phyloP scores from a whole-genome alignment of 2,888 invertebrate species.

The Eugnorisma glareosa region DNA sequence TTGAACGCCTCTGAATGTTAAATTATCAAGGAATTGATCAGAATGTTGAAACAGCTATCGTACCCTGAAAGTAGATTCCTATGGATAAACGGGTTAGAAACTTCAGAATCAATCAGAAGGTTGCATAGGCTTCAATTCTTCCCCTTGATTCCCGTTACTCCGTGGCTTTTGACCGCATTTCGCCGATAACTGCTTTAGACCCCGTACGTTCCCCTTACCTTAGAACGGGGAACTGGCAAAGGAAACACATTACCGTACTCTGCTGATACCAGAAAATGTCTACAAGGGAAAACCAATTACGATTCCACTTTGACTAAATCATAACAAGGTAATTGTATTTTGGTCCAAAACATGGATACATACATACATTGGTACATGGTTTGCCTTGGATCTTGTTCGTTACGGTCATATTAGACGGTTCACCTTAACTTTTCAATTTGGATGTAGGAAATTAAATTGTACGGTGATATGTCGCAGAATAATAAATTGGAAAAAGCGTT shows the following conservation, averaged over 20 bases:
- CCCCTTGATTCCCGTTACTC: not conserved
- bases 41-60: not conserved
- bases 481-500: not conserved
- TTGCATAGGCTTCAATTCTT: not conserved
- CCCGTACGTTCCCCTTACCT: not conserved
- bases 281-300: constrained; percentile 27
- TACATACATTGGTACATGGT: not conserved
- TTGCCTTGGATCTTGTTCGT: not conserved
- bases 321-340: constrained; percentile 32
- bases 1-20: not conserved
- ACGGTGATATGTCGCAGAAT: not conserved
- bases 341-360: constrained; percentile 3
- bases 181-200: constrained; percentile 40
- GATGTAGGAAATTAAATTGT: not conserved
- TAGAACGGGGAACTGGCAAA: not conserved
- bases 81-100: not conserved
- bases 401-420: not conserved
- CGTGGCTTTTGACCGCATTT: constrained; percentile 38
- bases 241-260: constrained; percentile 18
- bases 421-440: not conserved
- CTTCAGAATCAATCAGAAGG: not conserved
- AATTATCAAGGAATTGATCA: not conserved
- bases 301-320: constrained; percentile 34
- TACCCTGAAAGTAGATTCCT: not conserved
- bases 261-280: constrained; percentile 16